Evolutionary conservation across 1,140 invertebrate species (phyloP), one percentile per base, ranked within the genome.

Genomic region (Drosophila albomicans): DNA sequence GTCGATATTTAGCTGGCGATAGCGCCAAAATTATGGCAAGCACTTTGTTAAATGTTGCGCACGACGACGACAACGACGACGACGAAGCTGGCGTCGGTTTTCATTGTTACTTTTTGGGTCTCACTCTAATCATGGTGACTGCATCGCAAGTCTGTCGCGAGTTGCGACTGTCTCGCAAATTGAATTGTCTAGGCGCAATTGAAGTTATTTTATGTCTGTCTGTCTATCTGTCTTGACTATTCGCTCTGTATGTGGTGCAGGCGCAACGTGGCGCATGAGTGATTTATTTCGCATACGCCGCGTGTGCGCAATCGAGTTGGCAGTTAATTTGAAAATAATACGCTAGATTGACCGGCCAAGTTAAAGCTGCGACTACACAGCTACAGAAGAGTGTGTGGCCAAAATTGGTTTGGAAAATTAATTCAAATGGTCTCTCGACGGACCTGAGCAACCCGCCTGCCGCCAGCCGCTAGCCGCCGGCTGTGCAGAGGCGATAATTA

Each of bases 261-360:
- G 68, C 54, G 72, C 82, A 79, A 87, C 63, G 63, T 46, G 84
- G 84, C 85, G 85, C 75, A 88, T 88, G 84, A 88, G 84, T 88
- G 85, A 88, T 88, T 88, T 88, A 88, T 88, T 79, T 86, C 84
- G 78, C 78, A 88, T 88, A 88, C 84, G 84, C 82, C 85, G 84
- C 84, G 84, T 88, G 82, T 82, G 72, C 63, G 70, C 82, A 85
- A 68, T 78, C 69, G 67, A 75, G 57, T 20, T 78, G 56, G 48
- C 82, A 79, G 65, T 87, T 87, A 87, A 87, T 87, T 87, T 78
- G 84, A 87, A 87, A 87, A 87, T 87, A 87, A 57, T 69, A 68
- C 61, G 43, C 52, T 58, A 67, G 58, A 73, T 49, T 10, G 15
- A 1, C 11, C 16, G 56, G 8, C 57, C 25, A 58, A 20, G 11